Base-by-base conservation (phyloP, 2,888 invertebrate species). In the Eupithecia abbreviata region DNA sequence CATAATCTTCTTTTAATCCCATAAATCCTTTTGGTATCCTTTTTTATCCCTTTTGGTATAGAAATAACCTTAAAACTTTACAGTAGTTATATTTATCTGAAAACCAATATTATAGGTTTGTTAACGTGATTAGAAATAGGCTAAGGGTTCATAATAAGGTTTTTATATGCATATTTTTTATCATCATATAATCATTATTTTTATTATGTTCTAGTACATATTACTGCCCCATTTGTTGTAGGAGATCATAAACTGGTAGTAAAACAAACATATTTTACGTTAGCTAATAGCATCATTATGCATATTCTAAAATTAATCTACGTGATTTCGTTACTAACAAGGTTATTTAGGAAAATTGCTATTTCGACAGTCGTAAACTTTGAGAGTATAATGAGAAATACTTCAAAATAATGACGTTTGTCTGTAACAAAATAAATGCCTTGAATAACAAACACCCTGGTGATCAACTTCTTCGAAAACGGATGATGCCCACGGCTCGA, bases 321-420 rank as follows among this genome's bases (percentile, higher is more conserved):
- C 76, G 75, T 72, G 76, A 75, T 75, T 74, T 66, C 18, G 3
- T 74, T 71, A 18, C 71, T 72, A 78, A 77, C 75, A 71, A 80
- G 72, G 45, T 69, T 75, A 74, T 73, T 71, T 30, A 73, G 66
- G 71, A 51, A 70, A 77, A 73, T 77, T 78, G 69, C 58, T 70
- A 73, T 47, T 43, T 43, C 62, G 71, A 13, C 30, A 62, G 62
- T 49, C 66, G 49, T 66, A n/a, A 66, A 65, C 10, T 72, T 69
- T 47, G 12, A 47, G 18, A n/a, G 55, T 18, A 67, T 66, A 58
- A 47, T 65, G 65, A 47, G 65, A 47, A 43, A n/a, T 67, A 41
- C 43, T 72, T 66, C n/a, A 51, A 18, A 49, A 62, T 72, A 72
- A 66, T n/a, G 72, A 49, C n/a, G 49, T 65, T 69, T 6, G 12